phyloP scores from a whole-genome alignment of 2,113 vertebrate species.

The Haliaeetus leucogaster region DNA sequence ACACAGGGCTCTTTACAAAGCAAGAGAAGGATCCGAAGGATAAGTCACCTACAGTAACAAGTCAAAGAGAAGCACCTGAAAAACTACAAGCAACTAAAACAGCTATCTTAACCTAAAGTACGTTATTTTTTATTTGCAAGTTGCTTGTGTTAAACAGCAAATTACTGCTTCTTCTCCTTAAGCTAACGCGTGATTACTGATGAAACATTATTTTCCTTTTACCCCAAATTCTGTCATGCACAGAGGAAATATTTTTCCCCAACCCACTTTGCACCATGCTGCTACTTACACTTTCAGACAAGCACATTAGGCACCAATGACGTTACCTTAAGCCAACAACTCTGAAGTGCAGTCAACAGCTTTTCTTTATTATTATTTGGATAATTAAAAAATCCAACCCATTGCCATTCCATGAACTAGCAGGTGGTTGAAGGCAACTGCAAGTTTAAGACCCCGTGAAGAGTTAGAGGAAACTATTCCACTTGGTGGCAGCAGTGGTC shows the following conservation, averaged over 20 bases:
- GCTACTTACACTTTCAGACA: not conserved
- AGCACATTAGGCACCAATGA: not conserved
- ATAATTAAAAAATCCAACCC: not conserved
- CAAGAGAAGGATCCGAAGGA: not conserved
- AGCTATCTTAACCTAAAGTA: not conserved
- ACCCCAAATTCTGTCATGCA: not conserved
- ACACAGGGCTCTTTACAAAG: not conserved
- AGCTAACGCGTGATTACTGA: not conserved
- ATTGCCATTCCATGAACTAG: not conserved
- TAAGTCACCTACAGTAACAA: not conserved
- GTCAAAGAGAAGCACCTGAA: not conserved
- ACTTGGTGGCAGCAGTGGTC: conserved; percentile 57
- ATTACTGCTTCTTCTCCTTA: not conserved
- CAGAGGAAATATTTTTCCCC: not conserved
- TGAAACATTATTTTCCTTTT: not conserved
- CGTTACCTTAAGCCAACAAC: not conserved
- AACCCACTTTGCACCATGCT: not conserved
- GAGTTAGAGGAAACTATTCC: conserved; percentile 5
- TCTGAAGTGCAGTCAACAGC: not conserved
- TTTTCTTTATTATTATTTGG: not conserved
- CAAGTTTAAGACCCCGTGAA: not conserved
- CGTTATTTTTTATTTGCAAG: not conserved
- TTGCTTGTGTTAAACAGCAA: not conserved
- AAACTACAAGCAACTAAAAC: not conserved
- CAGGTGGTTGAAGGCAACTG: not conserved